Percentiles rank a stretch among this genome's conserved stretches.
Evolutionary conservation across 2,888 invertebrate species (phyloP).

Genomic region (Seira sanloemensis): DNA sequence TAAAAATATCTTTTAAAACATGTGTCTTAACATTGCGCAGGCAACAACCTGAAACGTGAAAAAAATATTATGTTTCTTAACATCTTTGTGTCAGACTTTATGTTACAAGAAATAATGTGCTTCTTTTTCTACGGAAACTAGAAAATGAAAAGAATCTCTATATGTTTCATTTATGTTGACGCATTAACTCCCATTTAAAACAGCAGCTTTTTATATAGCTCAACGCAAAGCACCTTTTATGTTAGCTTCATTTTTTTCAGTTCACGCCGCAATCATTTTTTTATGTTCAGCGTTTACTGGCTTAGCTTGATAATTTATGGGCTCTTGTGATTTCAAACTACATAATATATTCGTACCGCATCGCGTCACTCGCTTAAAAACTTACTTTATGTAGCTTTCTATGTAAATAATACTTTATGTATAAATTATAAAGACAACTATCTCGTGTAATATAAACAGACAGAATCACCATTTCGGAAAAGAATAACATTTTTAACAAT

Average conservation of each 20-base stretch:
- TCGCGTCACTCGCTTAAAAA: too few species aligned
- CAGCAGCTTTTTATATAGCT: not conserved
- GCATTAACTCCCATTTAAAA: not conserved
- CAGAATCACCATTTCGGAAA: not conserved
- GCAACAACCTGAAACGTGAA: not conserved
- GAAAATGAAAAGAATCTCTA: not conserved
- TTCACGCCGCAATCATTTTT: conserved; percentile 3
- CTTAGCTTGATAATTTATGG: too few species aligned
- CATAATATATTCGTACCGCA: not conserved
- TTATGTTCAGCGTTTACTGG: not conserved
- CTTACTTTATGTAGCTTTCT: not conserved
- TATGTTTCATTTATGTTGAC: not conserved
- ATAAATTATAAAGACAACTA: not conserved
- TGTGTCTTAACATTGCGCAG: too few species aligned
- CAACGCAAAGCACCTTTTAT: conserved; percentile 1
- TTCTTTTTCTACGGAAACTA: not conserved
- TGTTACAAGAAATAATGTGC: not conserved
- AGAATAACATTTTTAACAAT: too few species aligned
- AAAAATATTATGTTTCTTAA: not conserved
- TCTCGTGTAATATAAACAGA: not conserved
- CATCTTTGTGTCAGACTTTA: not conserved
- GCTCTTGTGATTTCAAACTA: too few species aligned
- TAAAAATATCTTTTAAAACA: too few species aligned
- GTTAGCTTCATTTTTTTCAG: conserved; percentile 18
- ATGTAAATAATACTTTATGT: not conserved